These are phyloP conservation scores for Machaerirhynchus nigripectus DNA, from an alignment of 2,113 vertebrate species.

Conservation along the genomic window DNA sequence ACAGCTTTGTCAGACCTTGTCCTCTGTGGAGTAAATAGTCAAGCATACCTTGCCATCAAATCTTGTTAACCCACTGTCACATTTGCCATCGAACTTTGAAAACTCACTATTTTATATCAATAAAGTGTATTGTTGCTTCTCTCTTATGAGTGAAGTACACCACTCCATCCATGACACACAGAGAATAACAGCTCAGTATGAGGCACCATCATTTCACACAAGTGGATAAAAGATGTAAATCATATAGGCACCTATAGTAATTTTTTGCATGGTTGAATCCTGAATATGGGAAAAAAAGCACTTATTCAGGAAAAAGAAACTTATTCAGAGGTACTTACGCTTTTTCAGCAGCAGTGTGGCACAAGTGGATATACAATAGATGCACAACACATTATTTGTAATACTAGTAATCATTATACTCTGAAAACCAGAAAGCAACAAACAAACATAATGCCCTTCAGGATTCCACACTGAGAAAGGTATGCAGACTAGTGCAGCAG, in stretches of 20 bases:
- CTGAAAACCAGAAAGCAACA: neutral
- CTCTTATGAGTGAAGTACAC: neutral
- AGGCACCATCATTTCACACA: neutral
- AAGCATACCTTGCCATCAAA: neutral
- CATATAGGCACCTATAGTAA: neutral
- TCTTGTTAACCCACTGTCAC: neutral
- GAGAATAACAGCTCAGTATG: neutral
- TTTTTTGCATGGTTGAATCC: neutral
- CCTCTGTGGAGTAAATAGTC: neutral
- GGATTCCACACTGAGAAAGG: neutral
- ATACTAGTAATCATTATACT: neutral
- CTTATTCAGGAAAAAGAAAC: neutral
- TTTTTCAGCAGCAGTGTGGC: neutral
- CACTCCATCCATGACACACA: neutral
- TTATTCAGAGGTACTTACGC: neutral
- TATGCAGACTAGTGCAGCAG: neutral
- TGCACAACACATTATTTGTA: neutral
- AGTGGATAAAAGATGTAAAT: neutral
- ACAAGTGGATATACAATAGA: neutral
- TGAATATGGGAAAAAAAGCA: neutral
- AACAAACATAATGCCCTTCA: neutral
- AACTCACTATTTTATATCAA: neutral
- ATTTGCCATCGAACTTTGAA: neutral
- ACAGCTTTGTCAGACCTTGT: neutral
- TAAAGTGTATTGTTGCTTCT: neutral